Conservation (phyloP, 2,888 invertebrate genomes). For the Leptinotarsa haldemani region DNA sequence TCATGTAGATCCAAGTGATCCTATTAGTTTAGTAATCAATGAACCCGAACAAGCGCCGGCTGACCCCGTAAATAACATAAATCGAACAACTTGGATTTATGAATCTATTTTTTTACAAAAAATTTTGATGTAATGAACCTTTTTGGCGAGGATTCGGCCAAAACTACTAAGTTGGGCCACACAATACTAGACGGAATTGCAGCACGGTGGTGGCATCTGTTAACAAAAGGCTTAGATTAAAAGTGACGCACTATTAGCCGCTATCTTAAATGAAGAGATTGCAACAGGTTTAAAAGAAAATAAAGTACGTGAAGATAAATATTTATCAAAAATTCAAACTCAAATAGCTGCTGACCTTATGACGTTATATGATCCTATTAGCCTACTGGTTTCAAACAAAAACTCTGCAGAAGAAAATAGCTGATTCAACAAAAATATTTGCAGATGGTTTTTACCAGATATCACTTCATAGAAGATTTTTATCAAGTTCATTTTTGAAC, state of each 20-base stretch:
- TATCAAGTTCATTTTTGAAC: background rate
- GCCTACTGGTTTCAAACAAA: background rate
- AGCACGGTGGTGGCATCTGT: background rate
- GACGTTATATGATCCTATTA: slow-evolving; percentile 6
- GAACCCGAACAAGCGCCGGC: background rate
- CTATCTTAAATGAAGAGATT: background rate
- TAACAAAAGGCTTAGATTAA: background rate
- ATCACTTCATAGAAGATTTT: slow-evolving; percentile 12
- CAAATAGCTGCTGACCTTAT: slow-evolving; percentile 4
- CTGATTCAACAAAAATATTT: slow-evolving; percentile 1
- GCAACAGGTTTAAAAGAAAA: background rate
- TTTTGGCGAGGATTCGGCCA: background rate
- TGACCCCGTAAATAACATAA: background rate
- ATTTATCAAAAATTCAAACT: background rate
- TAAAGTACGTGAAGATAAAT: slow-evolving; percentile 7
- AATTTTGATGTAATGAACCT: background rate
- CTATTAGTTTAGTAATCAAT: background rate
- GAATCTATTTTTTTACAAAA: background rate
- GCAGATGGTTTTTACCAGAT: background rate
- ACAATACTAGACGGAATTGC: slow-evolving; percentile 4
- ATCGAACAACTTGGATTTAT: background rate
- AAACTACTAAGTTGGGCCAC: background rate
- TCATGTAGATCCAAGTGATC: background rate
- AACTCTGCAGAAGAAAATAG: background rate
- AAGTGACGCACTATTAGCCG: background rate